A percentile compares a stretch with the other conserved stretches of the same genome.
phyloP scores from a whole-genome alignment of 2,888 invertebrate species.

The Tanytarsus gracilentus region DNA sequence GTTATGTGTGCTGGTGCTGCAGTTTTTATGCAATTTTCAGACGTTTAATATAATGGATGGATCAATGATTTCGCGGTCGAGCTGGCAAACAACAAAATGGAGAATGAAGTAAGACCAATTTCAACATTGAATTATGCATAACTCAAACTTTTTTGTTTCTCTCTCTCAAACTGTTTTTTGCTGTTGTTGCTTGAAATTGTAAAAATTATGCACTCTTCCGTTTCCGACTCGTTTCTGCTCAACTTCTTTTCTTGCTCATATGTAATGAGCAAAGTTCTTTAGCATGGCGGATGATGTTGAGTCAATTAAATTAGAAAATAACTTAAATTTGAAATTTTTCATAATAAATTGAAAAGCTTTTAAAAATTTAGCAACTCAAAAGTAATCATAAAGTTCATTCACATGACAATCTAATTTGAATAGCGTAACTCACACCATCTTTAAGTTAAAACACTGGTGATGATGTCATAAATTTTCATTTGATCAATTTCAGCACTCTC shows the following conservation, averaged over 20 bases:
- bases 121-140: slow-evolving; percentile 19
- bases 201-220: slow-evolving; percentile 26
- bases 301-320: no score
- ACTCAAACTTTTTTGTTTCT: slow-evolving; percentile 11
- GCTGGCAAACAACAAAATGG: not conserved
- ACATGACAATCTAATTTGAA: no score
- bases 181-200: not conserved
- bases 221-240: not conserved
- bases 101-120: slow-evolving; percentile 22
- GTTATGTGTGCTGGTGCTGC: not conserved
- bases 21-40: slow-evolving; percentile 15
- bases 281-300: slow-evolving; percentile 8
- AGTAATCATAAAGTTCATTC: no score
- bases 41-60: slow-evolving; percentile 24
- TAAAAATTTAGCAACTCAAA: no score
- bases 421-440: no score
- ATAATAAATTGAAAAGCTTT: no score
- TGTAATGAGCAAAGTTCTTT: not conserved
- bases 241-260: not conserved
- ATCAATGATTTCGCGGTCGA: slow-evolving; percentile 27
- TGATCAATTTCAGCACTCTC: no score
- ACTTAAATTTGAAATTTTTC: no score
- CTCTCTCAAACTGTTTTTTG: not conserved
- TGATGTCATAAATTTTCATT: slow-evolving; percentile 13
- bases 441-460: no score